phyloP scores from a whole-genome alignment of 2,113 vertebrate species.

The Mustela nigripes region DNA sequence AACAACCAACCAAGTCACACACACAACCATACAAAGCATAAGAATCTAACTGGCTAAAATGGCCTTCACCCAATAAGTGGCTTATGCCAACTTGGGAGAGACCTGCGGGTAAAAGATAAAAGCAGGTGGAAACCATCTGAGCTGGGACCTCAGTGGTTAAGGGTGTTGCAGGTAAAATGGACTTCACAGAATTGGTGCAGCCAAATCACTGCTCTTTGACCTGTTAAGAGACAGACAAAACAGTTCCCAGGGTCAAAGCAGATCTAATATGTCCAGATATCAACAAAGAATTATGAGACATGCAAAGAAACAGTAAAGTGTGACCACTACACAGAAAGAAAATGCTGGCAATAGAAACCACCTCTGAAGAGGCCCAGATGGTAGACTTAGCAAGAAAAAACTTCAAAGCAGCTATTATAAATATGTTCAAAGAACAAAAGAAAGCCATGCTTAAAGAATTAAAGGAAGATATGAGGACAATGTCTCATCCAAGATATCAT shows the following conservation, averaged over 20 bases:
- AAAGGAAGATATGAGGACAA: slow-evolving; percentile 45
- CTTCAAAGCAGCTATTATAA: slow-evolving; percentile 60
- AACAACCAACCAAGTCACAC: neutral
- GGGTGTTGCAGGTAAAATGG: neutral
- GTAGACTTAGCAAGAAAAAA: slow-evolving; percentile 34
- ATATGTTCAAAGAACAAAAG: slow-evolving; percentile 64
- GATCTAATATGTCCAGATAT: slow-evolving; percentile 2
- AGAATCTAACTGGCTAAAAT: neutral
- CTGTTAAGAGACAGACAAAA: neutral
- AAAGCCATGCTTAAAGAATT: slow-evolving; percentile 62
- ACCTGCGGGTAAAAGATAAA: neutral
- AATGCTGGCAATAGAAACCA: slow-evolving; percentile 45
- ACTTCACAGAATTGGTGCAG: neutral
- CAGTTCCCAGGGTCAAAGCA: neutral
- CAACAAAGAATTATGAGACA: neutral
- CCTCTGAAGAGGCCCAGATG: slow-evolving; percentile 63
- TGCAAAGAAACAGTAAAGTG: slow-evolving; percentile 18
- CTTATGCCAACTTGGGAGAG: neutral
- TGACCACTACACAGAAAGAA: neutral
- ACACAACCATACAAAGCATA: neutral
- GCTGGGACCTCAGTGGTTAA: neutral
- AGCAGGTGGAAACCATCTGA: neutral
- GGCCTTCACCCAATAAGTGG: neutral
- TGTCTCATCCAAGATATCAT: slow-evolving; percentile 59
- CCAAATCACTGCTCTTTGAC: neutral